Base-by-base conservation (phyloP, 2,797 vertebrate species). In the Leucoraja ocellata region DNA sequence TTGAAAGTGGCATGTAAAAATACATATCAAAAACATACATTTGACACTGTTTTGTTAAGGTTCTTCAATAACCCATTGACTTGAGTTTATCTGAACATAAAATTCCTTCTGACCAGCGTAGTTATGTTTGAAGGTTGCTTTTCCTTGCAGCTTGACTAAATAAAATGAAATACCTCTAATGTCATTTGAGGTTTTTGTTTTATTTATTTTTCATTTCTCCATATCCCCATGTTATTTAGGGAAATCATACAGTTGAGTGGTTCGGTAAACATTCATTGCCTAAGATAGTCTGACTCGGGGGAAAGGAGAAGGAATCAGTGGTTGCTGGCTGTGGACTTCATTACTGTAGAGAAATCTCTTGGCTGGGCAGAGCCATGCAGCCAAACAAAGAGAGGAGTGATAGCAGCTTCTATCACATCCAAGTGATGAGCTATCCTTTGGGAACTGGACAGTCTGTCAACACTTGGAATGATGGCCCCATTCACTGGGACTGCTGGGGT, bases 41-140 rank as follows among this genome's bases (percentile, higher is more conserved):
- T 25, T 36, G 16, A n/a, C 71, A 25, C 25, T 54, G 23, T 91
- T 91, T 74, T 90, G 28, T 90, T 65, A 90, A 71, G 32, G 39
- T 90, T 90, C 63, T 90, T 91, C 90, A 91, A 74, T 91, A 54
- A 91, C 23, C 21, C 90, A 91, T 91, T 91, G 90, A 91, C 36
- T 73, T 73, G 36, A 54, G 68, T 91, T 91, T 73, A 28, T 91
- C 36, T 39, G 68, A 36, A 73, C 71, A 91, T 71, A 11, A 68
- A 16, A 90, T 91, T 8, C 88, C 25, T 91, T 91, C 36, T 46
- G 21, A 25, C 39, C 21, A 74, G 28, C 28, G 18, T 91, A 11
- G 65, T 39, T 91, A 39, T 71, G 86, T 74, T 74, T 91, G 68
- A 74, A 91, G 71, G 74, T 91, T 91, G 68, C 68, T 91, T 91